Evolutionary conservation across 2,113 vertebrate genomes (phyloP).

Genomic region (Montifringilla adamsi): DNA sequence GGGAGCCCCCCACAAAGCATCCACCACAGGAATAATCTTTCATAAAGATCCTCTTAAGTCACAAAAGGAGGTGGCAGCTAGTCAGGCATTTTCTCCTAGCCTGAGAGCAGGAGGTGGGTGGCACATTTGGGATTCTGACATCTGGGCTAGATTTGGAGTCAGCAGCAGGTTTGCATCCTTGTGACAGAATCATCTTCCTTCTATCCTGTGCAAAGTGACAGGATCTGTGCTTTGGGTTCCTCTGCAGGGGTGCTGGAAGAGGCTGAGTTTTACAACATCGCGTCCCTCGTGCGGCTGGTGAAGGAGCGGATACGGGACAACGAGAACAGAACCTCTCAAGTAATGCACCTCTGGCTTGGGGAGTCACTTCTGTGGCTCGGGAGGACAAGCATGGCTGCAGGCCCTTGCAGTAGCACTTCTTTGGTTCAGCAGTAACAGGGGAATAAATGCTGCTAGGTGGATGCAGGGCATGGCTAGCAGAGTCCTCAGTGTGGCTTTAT

Average conservation of each 20-base stretch:
- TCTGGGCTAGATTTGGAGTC: not conserved
- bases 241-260: slow-evolving; percentile 91
- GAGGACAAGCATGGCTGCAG: not conserved
- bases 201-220: not conserved
- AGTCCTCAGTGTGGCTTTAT: not conserved
- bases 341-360: not conserved
- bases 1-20: no score
- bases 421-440: not conserved
- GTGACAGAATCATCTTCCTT: not conserved
- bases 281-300: slow-evolving; percentile 90
- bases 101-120: not conserved
- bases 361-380: not conserved
- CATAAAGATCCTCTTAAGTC: not conserved
- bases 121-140: not conserved
- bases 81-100: not conserved
- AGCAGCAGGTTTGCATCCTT: not conserved
- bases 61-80: not conserved
- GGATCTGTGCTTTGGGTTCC: not conserved
- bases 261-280: slow-evolving; percentile 98
- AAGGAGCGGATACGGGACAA: slow-evolving; percentile 98
- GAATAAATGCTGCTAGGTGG: not conserved
- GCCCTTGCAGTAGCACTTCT: not conserved
- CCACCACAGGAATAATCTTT: not conserved
- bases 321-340: slow-evolving; percentile 97
- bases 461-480: not conserved